These are phyloP conservation scores for Oryzias dopingdopingensis DNA, from an alignment of 2,797 vertebrate species.

Conservation along the genomic window DNA sequence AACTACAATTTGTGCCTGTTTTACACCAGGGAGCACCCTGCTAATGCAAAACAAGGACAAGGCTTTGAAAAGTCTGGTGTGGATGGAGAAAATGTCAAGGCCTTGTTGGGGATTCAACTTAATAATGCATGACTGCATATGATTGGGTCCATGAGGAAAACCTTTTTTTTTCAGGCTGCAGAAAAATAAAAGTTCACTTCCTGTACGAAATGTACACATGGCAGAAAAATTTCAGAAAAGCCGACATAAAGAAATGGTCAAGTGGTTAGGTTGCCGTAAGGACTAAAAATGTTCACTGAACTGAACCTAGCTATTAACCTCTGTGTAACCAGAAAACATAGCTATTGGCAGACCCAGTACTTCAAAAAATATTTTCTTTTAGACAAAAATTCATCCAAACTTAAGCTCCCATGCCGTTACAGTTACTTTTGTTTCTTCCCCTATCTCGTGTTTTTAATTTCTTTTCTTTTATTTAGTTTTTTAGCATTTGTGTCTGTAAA, in stretches of 20 bases:
- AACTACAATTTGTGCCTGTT: slow-evolving; percentile 31
- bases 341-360: no score
- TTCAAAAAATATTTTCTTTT: no score
- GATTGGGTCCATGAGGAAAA: slow-evolving; percentile 51
- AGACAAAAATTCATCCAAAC: no score
- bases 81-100: slow-evolving; percentile 60
- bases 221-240: slow-evolving; percentile 10
- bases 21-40: slow-evolving; percentile 36
- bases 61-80: slow-evolving; percentile 44
- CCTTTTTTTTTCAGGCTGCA: slow-evolving; percentile 28
- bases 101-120: slow-evolving; percentile 65
- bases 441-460: no score
- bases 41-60: slow-evolving; percentile 68
- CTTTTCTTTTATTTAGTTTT: no score
- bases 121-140: slow-evolving; percentile 72
- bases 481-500: no score
- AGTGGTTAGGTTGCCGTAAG: no score
- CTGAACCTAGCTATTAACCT: neutral
- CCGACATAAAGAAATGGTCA: neutral
- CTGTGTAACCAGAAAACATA: no score
- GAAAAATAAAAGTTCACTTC: slow-evolving; percentile 43
- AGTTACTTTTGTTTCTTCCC: no score
- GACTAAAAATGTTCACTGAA: neutral
- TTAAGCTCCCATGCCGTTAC: no score
- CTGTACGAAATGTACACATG: slow-evolving; percentile 25